Percentiles rank a stretch among this genome's conserved stretches.
Evolutionary conservation across 2,888 invertebrate genomes (phyloP).

Genomic region (Metopia argyrocephala): DNA sequence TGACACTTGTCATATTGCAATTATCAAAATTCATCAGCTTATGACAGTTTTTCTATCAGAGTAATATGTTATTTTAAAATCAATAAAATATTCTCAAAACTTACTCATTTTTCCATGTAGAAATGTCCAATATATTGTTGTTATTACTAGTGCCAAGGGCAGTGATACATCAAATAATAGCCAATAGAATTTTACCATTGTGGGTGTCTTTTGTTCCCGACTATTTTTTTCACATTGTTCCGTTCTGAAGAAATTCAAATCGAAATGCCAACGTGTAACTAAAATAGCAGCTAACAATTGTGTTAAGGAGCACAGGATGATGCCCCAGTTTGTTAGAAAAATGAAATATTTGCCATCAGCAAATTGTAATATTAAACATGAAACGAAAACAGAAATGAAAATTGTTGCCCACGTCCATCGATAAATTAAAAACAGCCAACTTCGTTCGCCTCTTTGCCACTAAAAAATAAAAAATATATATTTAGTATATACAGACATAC

Average conservation of each 20-base stretch:
- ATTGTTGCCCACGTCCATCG: constrained; percentile 75
- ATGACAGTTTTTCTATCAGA: too few relatives aligned
- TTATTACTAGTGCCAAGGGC: constrained; percentile 84
- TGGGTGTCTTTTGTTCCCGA: constrained; percentile 68
- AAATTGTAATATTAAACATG: constrained; percentile 70
- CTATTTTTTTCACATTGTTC: constrained; percentile 64
- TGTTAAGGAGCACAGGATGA: constrained; percentile 73
- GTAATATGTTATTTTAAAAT: too few relatives aligned
- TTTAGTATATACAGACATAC: background rate
- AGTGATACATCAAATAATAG: constrained; percentile 83
- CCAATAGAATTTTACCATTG: constrained; percentile 83
- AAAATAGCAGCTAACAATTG: constrained; percentile 74
- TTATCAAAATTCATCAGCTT: too few relatives aligned
- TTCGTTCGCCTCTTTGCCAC: constrained; percentile 77
- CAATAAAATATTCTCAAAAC: constrained; percentile 49
- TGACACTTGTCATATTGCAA: too few relatives aligned
- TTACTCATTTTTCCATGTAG: constrained; percentile 75
- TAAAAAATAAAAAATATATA: constrained; percentile 57
- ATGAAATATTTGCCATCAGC: constrained; percentile 75
- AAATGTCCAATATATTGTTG: constrained; percentile 85
- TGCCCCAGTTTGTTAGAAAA: constrained; percentile 78
- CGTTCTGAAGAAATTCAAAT: constrained; percentile 69
- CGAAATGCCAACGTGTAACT: constrained; percentile 76
- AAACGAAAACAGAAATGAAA: constrained; percentile 71
- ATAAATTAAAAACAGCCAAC: constrained; percentile 73